Evolutionary conservation across 2,888 invertebrate species (phyloP).

Genomic region (Sceliomorpha sp.): DNA sequence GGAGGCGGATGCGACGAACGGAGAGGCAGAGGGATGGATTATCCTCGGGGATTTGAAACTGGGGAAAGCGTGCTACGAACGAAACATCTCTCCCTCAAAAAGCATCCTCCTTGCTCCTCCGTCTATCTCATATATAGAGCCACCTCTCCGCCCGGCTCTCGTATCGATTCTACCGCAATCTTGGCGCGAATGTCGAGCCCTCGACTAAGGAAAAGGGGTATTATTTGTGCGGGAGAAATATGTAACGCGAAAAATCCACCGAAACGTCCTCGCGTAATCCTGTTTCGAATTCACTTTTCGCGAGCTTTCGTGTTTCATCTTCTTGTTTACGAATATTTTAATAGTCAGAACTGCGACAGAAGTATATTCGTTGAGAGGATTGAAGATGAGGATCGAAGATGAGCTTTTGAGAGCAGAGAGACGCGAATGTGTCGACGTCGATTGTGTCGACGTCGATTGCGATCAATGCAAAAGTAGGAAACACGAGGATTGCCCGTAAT

Average conservation of each 20-base stretch:
- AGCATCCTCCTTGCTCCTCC: constrained; percentile 64
- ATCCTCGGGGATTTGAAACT: constrained; percentile 70
- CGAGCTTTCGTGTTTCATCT: background rate
- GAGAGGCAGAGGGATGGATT: constrained; percentile 71
- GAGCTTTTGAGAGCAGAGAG: too few relatives aligned
- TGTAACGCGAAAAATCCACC: constrained; percentile 20
- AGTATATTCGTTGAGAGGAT: too few relatives aligned
- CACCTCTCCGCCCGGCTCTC: constrained; percentile 45
- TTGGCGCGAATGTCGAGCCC: constrained; percentile 60
- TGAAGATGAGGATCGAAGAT: too few relatives aligned
- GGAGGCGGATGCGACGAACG: constrained; percentile 60
- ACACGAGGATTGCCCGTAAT: constrained; percentile 31
- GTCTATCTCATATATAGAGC: constrained; percentile 48
- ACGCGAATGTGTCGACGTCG: too few relatives aligned
- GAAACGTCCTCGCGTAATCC: too few relatives aligned
- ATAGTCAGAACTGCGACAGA: too few relatives aligned
- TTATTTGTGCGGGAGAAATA: constrained; percentile 36
- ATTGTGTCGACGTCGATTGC: too few relatives aligned
- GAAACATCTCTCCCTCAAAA: constrained; percentile 78
- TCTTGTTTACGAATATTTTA: background rate
- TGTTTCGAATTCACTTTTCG: background rate
- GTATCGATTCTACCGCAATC: constrained; percentile 64
- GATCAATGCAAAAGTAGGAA: constrained; percentile 36
- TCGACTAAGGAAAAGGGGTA: constrained; percentile 49
- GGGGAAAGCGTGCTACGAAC: constrained; percentile 71